A percentile compares a stretch with the other conserved stretches of the same genome.
Conservation (phyloP, 2,888 invertebrate species). For the Drosophila multiciliata region DNA sequence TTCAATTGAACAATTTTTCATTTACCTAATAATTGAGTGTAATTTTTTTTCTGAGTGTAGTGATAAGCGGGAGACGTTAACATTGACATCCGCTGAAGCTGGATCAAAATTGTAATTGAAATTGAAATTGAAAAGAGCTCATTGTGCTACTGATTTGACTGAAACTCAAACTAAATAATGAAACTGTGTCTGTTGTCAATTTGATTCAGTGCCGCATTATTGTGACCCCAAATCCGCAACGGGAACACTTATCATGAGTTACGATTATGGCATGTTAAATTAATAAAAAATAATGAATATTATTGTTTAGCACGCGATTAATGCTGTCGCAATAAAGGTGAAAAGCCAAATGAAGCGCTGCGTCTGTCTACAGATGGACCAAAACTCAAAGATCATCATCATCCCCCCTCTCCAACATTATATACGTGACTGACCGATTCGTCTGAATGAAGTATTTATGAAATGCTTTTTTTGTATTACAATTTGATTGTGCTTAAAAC, state of each 20-base stretch:
- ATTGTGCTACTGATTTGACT: constrained; percentile 35
- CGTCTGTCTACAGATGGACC: constrained; percentile 7
- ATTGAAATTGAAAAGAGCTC: constrained; percentile 49
- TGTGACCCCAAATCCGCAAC: constrained; percentile 5
- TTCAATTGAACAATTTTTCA: neutral
- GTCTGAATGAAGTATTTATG: neutral
- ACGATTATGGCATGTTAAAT: constrained; percentile 73
- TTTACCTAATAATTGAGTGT: neutral
- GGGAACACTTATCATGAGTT: constrained; percentile 56
- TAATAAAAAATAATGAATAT: constrained; percentile 75
- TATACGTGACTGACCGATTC: neutral
- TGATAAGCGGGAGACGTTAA: constrained; percentile 41
- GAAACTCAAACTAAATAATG: constrained; percentile 11
- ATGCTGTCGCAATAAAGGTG: constrained; percentile 42
- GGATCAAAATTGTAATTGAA: constrained; percentile 36
- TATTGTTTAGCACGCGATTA: constrained; percentile 57
- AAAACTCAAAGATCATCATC: neutral
- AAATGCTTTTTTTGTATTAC: neutral
- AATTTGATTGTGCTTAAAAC: neutral
- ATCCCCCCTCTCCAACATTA: neutral
- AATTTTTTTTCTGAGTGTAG: neutral
- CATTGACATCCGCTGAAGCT: constrained; percentile 53
- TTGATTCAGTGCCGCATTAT: constrained; percentile 39
- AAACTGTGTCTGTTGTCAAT: constrained; percentile 45
- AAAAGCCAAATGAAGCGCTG: constrained; percentile 30